These are phyloP conservation scores for Probosciger aterrimus DNA, from an alignment of 2,113 vertebrate species.

Conservation along the genomic window DNA sequence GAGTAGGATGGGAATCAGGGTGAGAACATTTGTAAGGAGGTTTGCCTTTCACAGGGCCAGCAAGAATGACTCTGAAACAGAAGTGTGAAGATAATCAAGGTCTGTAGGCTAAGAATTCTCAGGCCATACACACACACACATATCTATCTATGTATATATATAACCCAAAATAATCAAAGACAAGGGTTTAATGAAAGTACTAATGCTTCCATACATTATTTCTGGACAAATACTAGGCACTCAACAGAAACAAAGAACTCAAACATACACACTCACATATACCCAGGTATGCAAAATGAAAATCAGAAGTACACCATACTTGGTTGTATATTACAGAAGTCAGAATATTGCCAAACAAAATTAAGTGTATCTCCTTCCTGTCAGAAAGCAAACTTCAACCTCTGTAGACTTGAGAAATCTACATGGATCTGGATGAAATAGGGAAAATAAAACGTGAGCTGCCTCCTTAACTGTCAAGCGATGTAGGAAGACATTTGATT, in stretches of 20 bases:
- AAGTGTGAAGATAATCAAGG: background rate
- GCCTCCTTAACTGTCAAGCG: background rate
- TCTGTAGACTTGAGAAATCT: background rate
- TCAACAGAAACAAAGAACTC: background rate
- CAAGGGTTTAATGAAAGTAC: background rate
- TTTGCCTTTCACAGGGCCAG: background rate
- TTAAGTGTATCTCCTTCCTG: background rate
- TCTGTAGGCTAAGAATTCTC: background rate
- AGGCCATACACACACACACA: background rate
- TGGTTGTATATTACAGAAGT: background rate
- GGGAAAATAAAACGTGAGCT: background rate
- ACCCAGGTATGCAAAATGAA: background rate
- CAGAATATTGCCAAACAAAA: background rate
- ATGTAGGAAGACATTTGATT: background rate
- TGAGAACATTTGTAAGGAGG: background rate
- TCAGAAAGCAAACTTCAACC: background rate
- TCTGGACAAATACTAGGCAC: background rate
- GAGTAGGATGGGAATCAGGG: slow-evolving; percentile 13
- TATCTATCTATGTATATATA: background rate
- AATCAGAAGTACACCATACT: background rate
- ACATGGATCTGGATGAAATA: background rate
- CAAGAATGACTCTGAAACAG: background rate
- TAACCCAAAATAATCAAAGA: background rate
- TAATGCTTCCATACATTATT: background rate
- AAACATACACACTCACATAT: background rate